Evolutionary conservation across 2,113 vertebrate genomes (phyloP).

Genomic region (Sphyrna mokarran): DNA sequence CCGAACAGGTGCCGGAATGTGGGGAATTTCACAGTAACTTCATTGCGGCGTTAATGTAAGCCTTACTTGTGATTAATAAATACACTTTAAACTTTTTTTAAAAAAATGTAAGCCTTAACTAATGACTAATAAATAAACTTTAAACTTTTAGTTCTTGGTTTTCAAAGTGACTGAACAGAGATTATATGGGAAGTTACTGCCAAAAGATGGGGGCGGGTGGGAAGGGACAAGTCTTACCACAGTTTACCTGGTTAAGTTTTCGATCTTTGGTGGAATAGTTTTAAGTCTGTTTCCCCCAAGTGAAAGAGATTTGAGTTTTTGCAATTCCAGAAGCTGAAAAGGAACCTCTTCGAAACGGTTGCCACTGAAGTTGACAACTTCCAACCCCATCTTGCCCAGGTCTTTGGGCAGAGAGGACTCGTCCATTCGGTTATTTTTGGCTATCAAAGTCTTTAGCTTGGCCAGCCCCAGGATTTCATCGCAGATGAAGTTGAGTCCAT

Average conservation of each 20-base stretch:
- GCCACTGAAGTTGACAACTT: constrained; percentile 86
- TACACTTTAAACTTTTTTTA: too few relatives aligned
- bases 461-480: constrained; percentile 65
- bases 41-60: too few relatives aligned
- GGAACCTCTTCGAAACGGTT: constrained; percentile 85
- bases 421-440: constrained; percentile 89
- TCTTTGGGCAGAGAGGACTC: constrained; percentile 81
- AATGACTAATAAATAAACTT: too few relatives aligned
- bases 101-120: too few relatives aligned
- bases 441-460: constrained; percentile 74
- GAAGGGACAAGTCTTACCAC: not conserved
- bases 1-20: too few relatives aligned
- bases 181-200: not conserved
- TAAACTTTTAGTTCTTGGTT: too few relatives aligned
- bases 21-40: too few relatives aligned
- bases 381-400: constrained; percentile 66
- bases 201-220: too few relatives aligned
- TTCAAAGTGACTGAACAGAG: too few relatives aligned
- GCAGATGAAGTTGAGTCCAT: constrained; percentile 69
- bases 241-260: constrained; percentile 74
- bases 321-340: constrained; percentile 65
- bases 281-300: constrained; percentile 89
- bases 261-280: constrained; percentile 80
- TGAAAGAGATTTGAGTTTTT: constrained; percentile 78
- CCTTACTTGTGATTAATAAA: too few relatives aligned